Base-by-base conservation (phyloP, 2,888 invertebrate species). In the Netelia melanura region DNA sequence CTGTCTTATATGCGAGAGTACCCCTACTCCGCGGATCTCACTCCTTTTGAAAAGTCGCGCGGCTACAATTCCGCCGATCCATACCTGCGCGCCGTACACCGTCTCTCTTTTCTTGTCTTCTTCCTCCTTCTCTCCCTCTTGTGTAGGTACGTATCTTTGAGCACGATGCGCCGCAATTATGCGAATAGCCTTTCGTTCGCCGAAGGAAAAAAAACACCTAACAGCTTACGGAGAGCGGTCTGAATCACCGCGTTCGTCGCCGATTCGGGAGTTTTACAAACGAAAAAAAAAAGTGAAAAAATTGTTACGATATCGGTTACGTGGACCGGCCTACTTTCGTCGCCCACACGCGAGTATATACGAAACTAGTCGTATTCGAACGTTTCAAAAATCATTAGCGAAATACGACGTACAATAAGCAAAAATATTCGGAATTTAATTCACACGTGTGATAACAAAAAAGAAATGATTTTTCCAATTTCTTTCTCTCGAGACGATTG, bases 1-100 rank as follows among this genome's bases (percentile, higher is more conserved):
- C 93, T 89, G 89, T 91, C 93, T 93, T 93, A 93, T 93, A 93
- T 92, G 91, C 90, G 89, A 88, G 88, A 86, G 86, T 86, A 67
- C 92, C 93, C 93, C 93, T 92, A 90, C 93, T 90, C 92, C 87
- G 21, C 82, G 86, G 79, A 88, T 87, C 87, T 86, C 72, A 87
- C 88, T 87, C 89, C 88, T 89, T 48, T 91, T 89, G 86, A 89
- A 85, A 87, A 85, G 85, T 80, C 86, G 84, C 68, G 84, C 71
- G 65, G 71, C 58, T 83, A 76, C 80, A 77, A 48, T 65, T 75
- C 52, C 70, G 44, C 43, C 79, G 74, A 75, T 78, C 75, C 71
- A 77, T 72, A 82, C 76, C 84, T 82, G 54, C 83, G 75, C 77
- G 62, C 38, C 74, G 77, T 71, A 65, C 44, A 67, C 79, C 79